Base-by-base conservation (phyloP, 2,113 vertebrate genomes). In the Vimba vimba region DNA sequence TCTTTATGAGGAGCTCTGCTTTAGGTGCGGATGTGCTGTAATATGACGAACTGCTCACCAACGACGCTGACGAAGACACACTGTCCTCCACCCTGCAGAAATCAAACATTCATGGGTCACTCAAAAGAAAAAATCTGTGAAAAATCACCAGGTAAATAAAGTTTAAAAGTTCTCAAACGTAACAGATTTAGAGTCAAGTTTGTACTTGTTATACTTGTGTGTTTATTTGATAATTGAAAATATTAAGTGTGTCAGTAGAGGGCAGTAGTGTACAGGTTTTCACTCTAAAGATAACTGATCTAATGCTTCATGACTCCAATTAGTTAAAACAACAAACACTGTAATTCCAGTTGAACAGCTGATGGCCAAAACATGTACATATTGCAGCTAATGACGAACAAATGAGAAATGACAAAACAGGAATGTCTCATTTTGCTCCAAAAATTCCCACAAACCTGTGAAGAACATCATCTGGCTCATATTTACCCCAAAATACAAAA, bases 11-110 rank as follows among this genome's bases (percentile, higher is more conserved):
- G 60, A 99, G 94, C 91, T 98, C 97, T 0, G 97, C 98, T 90
- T 99, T 99, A 0, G 98, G 96, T 59, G 96, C 97, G 0, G 97
- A 99, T 0, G 97, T 98, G 93, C 95, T 97, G 89, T 98, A 99
- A 93, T 99, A 99, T 7, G 96, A 94, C 27, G 98, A 98, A 88
- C 84, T 98, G 82, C 96, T 96, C 43, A 96, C 96, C 90, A 99
- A 92, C 50, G 96, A 94, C 59, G 93, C 90, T 0, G 95, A 90
- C 0, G 90, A 79, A 0, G 91, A 90, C 1, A 79, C 0, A 0
- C 74, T 92, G 21, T 94, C 94, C 75, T 97, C 96, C 78, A 95
- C 94, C 93, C 93, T 95, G 96, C 90, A 92, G 84, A 82, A 78
- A 81, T 71, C 36, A 85, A 6, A 78, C 57, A 74, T 23, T 74